Evolutionary conservation across 2,797 vertebrate genomes (phyloP).

Genomic region (Mastacembelus armatus): DNA sequence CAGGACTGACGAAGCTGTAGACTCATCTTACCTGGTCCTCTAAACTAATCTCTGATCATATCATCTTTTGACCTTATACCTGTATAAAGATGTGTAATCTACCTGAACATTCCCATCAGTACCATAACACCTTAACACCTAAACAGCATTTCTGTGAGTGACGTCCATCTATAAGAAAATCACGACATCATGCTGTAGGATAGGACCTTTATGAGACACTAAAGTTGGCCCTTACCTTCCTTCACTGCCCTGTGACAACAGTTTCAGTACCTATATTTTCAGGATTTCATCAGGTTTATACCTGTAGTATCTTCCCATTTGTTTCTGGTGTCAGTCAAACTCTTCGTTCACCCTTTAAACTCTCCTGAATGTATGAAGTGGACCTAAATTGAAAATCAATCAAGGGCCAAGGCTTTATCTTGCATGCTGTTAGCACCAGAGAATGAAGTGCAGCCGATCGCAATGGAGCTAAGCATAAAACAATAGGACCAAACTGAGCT

Average conservation of each 20-base stretch:
- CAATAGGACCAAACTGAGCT: not conserved
- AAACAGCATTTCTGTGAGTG: not conserved
- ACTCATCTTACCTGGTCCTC: not conserved
- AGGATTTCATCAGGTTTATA: not conserved
- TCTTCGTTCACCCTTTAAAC: slow-evolving; percentile 23
- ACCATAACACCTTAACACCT: not conserved
- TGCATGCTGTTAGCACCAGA: too few species aligned
- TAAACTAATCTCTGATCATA: not conserved
- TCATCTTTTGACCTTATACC: not conserved
- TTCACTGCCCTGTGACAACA: not conserved
- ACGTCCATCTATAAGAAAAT: too few species aligned
- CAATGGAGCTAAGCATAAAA: too few species aligned
- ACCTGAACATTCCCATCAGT: not conserved
- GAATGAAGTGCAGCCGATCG: too few species aligned
- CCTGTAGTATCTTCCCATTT: not conserved
- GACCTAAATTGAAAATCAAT: slow-evolving; percentile 61
- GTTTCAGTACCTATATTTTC: not conserved
- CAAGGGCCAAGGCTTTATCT: slow-evolving; percentile 19
- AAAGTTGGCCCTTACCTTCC: not conserved
- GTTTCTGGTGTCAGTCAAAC: slow-evolving; percentile 31
- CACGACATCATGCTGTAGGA: not conserved
- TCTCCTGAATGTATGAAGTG: slow-evolving; percentile 45
- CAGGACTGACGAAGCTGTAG: not conserved
- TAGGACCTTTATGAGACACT: not conserved
- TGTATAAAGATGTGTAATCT: not conserved